Base-by-base conservation (phyloP, 2,113 vertebrate species). In the Garra rufa region DNA sequence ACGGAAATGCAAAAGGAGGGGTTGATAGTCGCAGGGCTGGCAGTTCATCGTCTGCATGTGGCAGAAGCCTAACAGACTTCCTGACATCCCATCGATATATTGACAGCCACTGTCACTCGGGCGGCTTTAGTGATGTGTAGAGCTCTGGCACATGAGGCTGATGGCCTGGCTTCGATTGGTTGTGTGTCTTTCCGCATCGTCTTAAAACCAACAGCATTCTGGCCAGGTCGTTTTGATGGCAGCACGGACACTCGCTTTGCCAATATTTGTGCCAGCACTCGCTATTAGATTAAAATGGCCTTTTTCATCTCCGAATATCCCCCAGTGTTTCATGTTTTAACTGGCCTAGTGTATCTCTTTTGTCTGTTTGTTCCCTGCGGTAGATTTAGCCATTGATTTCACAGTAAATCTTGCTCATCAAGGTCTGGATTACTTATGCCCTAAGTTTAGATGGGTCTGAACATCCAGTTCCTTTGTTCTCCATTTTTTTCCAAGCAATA, bases 81-180 rank as follows among this genome's bases (percentile, higher is more conserved):
- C 87, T 93, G 93, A 94, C 92, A 90, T 65, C 38, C 85, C 88
- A 87, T 92, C 93, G 91, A 95, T 94, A 93, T 94, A 94, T 95
- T 92, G 94, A 94, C 91, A 91, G 85, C 61, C 21, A 90, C 91
- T 93, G 91, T 92, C 92, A 92, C 93, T 91, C 85, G 86, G 85
- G 87, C 85, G 79, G 89, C 90, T 90, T 91, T 89, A 86, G 90
- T 67, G 67, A 78, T 77, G 83, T 77, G 26, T 43, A 21, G 43
- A 44, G 81, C 81, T 74, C 76, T 86, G 65, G 86, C 85, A 74
- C 73, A 83, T 13, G 43, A 82, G 78, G 50, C 82, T 86, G 82
- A 87, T 73, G 67, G 81, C n/a, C 38, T 71, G 69, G 57, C 67
- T 88, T 89, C 57, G 76, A 83, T 88, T 85, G 78, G 74, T 71